phyloP scores from a whole-genome alignment of 2,113 vertebrate species.

The Dromiciops gliroides region DNA sequence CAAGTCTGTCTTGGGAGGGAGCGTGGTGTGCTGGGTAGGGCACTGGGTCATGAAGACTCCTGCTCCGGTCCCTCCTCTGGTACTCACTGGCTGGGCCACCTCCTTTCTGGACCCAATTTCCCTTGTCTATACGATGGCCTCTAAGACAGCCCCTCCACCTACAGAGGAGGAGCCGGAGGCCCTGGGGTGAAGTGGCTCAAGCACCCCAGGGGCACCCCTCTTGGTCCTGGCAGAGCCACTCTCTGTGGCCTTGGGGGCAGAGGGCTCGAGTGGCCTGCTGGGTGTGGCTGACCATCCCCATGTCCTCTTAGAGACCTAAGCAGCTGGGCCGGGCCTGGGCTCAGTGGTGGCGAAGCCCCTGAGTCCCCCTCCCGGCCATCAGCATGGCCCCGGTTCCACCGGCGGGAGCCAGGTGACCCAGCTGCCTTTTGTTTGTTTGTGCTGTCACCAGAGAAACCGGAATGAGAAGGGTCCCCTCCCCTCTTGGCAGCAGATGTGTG shows the following conservation, averaged over 20 bases:
- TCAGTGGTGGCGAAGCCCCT: fast-evolving
- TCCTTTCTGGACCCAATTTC: not conserved
- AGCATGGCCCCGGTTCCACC: not conserved
- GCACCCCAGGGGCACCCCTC: not conserved
- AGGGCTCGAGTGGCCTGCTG: fast-evolving
- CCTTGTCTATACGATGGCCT: no score
- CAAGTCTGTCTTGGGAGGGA: not conserved
- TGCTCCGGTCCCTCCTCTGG: no score
- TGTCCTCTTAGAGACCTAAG: not conserved
- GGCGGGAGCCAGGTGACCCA: conserved; percentile 67
- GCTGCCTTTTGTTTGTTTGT: conserved; percentile 84
- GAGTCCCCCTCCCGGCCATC: conserved; percentile 39
- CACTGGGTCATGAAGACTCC: not conserved
- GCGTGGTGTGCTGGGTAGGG: not conserved
- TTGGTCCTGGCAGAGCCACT: not conserved
- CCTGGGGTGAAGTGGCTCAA: no score
- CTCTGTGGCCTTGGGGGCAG: not conserved
- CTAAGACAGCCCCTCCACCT: not conserved
- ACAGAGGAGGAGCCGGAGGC: not conserved
- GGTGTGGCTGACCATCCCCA: not conserved
- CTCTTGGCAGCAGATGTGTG: not conserved
- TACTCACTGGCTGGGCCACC: not conserved
- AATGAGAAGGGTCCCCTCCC: conserved; percentile 46
- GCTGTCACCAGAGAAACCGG: conserved; percentile 83
- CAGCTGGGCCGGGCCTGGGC: not conserved